Conservation (phyloP, 2,113 vertebrate genomes). For the Genyomyrus donnyi region DNA sequence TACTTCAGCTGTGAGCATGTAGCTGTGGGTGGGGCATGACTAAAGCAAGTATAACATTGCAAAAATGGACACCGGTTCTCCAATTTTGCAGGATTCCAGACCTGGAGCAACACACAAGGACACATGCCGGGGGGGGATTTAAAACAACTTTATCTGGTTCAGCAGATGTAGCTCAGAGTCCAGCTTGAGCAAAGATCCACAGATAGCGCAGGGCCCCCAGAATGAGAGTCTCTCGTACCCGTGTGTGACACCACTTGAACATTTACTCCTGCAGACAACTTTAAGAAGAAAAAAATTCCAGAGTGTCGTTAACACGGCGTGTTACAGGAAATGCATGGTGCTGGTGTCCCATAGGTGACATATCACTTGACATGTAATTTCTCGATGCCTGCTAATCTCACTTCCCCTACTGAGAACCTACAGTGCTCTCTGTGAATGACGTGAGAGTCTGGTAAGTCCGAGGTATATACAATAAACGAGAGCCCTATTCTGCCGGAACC, state of each 20-base stretch:
- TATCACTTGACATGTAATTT: background rate
- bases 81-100: background rate
- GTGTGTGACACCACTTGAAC: background rate
- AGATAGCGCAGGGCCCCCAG: background rate
- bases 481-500: background rate
- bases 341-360: background rate
- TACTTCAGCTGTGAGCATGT: background rate
- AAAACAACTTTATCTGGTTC: background rate
- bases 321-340: background rate
- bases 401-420: background rate
- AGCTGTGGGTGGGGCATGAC: background rate
- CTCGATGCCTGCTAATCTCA: background rate
- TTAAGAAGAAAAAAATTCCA: background rate
- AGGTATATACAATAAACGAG: background rate
- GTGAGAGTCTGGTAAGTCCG: background rate
- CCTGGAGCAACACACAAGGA: background rate
- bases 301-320: background rate
- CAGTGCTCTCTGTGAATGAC: background rate
- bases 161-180: background rate
- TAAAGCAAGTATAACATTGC: background rate
- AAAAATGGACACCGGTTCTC: background rate
- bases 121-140: too few species aligned
- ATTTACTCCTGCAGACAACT: background rate
- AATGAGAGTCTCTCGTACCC: background rate
- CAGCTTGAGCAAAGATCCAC: background rate